Evolutionary conservation across 2,797 vertebrate genomes (phyloP), one percentile per base, ranked within the genome.

Genomic region (Cottoperca gobio): DNA sequence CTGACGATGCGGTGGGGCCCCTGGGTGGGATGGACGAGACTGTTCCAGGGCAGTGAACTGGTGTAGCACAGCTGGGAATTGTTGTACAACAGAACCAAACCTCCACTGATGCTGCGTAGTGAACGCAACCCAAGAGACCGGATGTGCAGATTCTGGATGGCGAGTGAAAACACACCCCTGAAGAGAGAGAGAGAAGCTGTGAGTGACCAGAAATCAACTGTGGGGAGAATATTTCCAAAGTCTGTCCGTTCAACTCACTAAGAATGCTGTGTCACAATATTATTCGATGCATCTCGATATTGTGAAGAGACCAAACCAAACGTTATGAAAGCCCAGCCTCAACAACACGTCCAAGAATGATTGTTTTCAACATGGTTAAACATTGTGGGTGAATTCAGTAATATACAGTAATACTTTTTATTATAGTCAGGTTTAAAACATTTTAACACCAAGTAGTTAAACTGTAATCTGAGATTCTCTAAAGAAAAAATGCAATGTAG

Each of bases 151-250:
- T 96, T 95, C 92, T 91, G 96, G 76, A 99, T 86, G 0, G 95
- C 96, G 82, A 99, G 91, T 0, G 97, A 98, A 90, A 98, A 97
- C 74, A 96, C 96, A 0, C 98, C 97, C 48, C 98, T 99, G 40
- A 40, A 68, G 4, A 65, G 16, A 65, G 37, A n/a, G 39, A 71
- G 68, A 54, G 4, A 45, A 31, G 67, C 14, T 43, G 45, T 9
- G 16, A 45, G 48, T 42, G 39, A 28, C 1, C 28, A 57, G 31
- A 52, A 40, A 39, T 24, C 8, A 67, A 13, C 0, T 5, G 40
- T n/a, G 40, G 21, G 35, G 9, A 43, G 2, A n/a, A 35, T 62
- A 23, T 35, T 14, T 12, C 8, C 31, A 9, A 8, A 57, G 35
- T 58, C 37, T 19, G 23, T 57, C 3, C 33, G 13, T 21, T 23